A percentile compares a stretch with the other conserved stretches of the same genome.
These are phyloP conservation scores for Drosophila longiperda DNA, from an alignment of 2,888 invertebrate species.

Conservation along the genomic window DNA sequence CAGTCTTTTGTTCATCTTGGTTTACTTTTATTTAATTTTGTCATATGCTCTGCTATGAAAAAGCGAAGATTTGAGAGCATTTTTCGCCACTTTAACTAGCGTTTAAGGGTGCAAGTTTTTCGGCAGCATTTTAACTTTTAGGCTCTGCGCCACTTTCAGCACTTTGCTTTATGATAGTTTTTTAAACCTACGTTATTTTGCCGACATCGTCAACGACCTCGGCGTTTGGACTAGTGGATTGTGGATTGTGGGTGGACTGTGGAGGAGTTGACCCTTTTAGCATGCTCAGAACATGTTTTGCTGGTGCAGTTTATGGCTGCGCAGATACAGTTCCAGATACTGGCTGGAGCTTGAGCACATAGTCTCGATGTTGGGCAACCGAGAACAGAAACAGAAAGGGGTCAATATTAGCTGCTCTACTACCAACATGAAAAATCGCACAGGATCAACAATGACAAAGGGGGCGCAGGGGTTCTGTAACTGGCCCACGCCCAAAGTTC, in stretches of 20 bases:
- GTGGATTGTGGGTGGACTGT: neutral
- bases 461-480: conserved; percentile 3
- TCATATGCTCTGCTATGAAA: conserved; percentile 26
- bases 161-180: conserved; percentile 65
- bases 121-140: conserved; percentile 59
- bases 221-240: neutral
- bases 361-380: conserved; percentile 21
- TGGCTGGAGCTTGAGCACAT: conserved; percentile 6
- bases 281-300: conserved; percentile 51
- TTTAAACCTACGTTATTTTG: conserved; percentile 7
- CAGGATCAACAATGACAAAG: conserved; percentile 17
- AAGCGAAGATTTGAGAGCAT: conserved; percentile 30
- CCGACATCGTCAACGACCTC: conserved; percentile 14
- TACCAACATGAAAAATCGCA: conserved; percentile 44
- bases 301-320: conserved; percentile 67
- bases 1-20: conserved; percentile 39
- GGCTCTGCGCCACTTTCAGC: conserved; percentile 68
- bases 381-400: conserved; percentile 31
- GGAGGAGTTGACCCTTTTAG: conserved; percentile 55
- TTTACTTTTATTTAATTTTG: conserved; percentile 47
- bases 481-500: neutral
- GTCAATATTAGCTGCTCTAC: conserved; percentile 53
- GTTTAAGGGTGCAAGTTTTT: conserved; percentile 67
- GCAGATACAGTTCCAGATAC: conserved; percentile 55
- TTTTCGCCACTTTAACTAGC: conserved; percentile 41